Conservation (phyloP, 2,797 vertebrate species). For the Myripristis murdjan region DNA sequence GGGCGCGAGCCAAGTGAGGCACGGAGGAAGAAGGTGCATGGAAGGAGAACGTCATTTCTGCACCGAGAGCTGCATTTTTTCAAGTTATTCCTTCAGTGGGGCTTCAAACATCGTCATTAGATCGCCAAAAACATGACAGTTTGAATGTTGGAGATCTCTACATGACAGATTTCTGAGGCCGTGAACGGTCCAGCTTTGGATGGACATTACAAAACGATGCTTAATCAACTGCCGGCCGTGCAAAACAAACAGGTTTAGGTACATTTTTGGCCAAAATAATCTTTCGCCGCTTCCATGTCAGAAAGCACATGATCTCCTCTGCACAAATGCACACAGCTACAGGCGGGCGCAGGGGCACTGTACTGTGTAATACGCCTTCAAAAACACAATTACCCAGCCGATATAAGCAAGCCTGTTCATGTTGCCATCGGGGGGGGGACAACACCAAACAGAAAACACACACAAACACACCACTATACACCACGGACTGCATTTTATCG, state of each 20-base stretch:
- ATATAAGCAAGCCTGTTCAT: neutral
- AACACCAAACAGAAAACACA: too few relatives aligned
- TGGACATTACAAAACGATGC: neutral
- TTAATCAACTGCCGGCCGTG: constrained; percentile 1
- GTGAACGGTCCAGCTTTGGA: neutral
- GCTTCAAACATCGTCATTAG: neutral
- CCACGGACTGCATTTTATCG: too few relatives aligned
- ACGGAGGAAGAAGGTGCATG: too few relatives aligned
- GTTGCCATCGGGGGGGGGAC: neutral
- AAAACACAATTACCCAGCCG: constrained; percentile 3
- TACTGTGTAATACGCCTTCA: neutral
- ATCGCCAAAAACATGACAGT: too few relatives aligned
- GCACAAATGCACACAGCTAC: neutral
- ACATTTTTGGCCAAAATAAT: constrained; percentile 15
- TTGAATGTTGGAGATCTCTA: neutral
- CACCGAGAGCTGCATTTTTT: neutral
- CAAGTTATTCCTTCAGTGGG: neutral
- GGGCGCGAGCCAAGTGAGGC: too few relatives aligned
- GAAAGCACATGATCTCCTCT: constrained; percentile 4
- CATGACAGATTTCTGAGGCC: neutral
- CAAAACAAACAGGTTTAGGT: constrained; percentile 17
- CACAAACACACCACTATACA: neutral
- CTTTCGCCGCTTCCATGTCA: neutral
- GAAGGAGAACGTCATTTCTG: too few relatives aligned
- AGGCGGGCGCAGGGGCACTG: neutral